A percentile compares a stretch with the other conserved stretches of the same genome.
These are phyloP conservation scores for Diadumene lineata DNA, from an alignment of 92 coral and sea anemone species.

Conservation along the genomic window DNA sequence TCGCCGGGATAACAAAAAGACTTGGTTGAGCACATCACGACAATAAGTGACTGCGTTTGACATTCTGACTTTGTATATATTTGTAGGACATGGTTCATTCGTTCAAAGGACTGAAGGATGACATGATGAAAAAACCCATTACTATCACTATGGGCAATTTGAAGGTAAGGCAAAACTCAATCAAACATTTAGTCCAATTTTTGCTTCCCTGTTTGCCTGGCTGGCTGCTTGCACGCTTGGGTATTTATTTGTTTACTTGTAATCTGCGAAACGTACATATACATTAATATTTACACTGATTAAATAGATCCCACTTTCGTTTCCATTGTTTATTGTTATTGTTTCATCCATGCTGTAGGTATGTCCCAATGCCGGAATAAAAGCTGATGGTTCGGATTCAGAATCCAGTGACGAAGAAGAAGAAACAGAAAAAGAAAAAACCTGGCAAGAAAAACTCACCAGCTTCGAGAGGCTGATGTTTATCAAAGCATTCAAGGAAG, in stretches of 20 bases:
- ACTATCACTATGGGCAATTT: slow-evolving; percentile 72
- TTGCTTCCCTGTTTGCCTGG: neutral
- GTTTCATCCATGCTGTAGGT: slow-evolving; percentile 21
- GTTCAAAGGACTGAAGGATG: slow-evolving; percentile 75
- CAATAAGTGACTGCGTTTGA: no score
- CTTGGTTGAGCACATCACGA: no score
- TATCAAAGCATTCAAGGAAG: slow-evolving; percentile 88
- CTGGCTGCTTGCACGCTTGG: neutral
- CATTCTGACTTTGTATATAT: no score
- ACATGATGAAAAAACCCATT: slow-evolving; percentile 71
- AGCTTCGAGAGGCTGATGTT: slow-evolving; percentile 87
- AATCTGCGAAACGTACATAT: no score
- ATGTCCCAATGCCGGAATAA: slow-evolving; percentile 63
- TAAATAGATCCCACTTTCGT: no score
- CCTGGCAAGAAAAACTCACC: slow-evolving; percentile 73
- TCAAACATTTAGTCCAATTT: neutral
- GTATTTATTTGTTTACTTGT: neutral
- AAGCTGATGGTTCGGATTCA: slow-evolving; percentile 46
- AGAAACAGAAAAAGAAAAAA: slow-evolving; percentile 16
- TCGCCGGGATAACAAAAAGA: no score
- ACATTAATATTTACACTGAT: no score
- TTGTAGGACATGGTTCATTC: slow-evolving; percentile 62
- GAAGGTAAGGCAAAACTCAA: slow-evolving; percentile 51
- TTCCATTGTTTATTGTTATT: no score
- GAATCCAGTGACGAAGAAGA: slow-evolving; percentile 58